A percentile compares a stretch with the other conserved stretches of the same genome.
Evolutionary conservation across 2,113 vertebrate species (phyloP).

Genomic region (Pao palembangensis): DNA sequence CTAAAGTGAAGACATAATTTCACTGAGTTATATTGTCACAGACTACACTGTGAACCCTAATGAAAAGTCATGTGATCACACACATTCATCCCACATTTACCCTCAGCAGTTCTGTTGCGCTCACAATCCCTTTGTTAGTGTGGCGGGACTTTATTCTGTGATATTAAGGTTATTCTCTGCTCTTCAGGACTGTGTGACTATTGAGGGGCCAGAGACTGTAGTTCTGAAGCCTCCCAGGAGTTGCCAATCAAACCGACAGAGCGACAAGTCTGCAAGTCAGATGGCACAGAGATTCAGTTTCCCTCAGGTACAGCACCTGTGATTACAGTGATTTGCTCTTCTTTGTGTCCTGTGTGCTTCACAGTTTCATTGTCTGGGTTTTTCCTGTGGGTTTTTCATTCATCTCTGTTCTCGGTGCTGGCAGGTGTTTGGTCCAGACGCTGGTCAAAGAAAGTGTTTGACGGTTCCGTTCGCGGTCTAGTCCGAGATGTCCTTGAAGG

Average conservation of each 20-base stretch:
- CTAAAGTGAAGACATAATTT: too few relatives aligned
- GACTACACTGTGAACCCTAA: too few relatives aligned
- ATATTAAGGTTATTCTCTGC: not conserved
- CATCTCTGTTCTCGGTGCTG: not conserved
- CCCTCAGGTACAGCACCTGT: constrained; percentile 75
- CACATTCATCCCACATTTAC: too few relatives aligned
- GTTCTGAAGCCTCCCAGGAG: constrained; percentile 79
- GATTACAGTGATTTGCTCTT: not conserved
- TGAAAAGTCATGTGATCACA: too few relatives aligned
- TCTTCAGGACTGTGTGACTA: constrained; percentile 79
- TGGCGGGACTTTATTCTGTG: not conserved
- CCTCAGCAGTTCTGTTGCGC: too few relatives aligned
- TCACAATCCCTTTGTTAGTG: too few relatives aligned
- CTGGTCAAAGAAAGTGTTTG: constrained; percentile 87
- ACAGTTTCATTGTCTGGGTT: not conserved
- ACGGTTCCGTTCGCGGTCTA: constrained; percentile 79
- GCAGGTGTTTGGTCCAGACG: constrained; percentile 89
- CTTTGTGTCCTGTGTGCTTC: too few relatives aligned
- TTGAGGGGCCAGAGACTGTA: constrained; percentile 79
- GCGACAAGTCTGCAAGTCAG: constrained; percentile 79
- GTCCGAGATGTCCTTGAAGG: constrained; percentile 85
- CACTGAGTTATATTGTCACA: too few relatives aligned
- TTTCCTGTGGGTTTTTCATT: not conserved
- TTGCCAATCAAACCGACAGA: constrained; percentile 68
- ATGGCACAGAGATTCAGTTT: constrained; percentile 86